Evolutionary conservation across 2,888 invertebrate genomes (phyloP), one percentile per base, ranked within the genome.

Genomic region (Chironomus riparius): DNA sequence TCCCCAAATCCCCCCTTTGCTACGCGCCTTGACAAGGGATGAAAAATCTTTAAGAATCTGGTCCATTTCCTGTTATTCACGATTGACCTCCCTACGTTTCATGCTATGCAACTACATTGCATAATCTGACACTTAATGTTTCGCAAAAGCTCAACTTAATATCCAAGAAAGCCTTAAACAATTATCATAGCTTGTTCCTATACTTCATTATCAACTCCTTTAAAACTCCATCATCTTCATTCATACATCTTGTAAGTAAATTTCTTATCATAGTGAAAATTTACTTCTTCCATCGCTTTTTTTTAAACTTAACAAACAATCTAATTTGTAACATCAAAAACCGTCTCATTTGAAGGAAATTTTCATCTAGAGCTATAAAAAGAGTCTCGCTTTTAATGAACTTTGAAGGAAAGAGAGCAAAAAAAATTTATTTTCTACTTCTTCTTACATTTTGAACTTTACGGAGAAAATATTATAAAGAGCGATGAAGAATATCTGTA

Each of bases 321-420:
- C 56, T 56, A 56, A 56, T 56, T 56, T 56, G 38, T 7, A 56
- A 56, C 56, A 56, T 56, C 56, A 56, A 56, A 56, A 56, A 56
- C n/a, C 56, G 56, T 56, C 56, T 56, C 56, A 56, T 56, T 38
- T 38, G 10, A 38, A 38, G 38, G 38, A 38, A 38, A 38, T 38
- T 56, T 56, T 18, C 56, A 15, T 15, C 10, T n/a, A n/a, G 38
- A 10, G 56, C 56, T 56, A 56, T 56, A 56, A 18, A 56, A 18
- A 18, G 56, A 56, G 56, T 56, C 18, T 56, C 50, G 62, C 62
- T 65, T 65, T 65, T 65, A 65, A 65, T 65, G 65, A 65, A 65
- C 65, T 65, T 21, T 24, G 65, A 0, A 13, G 22, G 13, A 65
- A 21, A 65, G 18, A 65, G 65, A 56, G 56, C 18, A 56, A 18